Base-by-base conservation (phyloP, 2,113 vertebrate species). In the Otocyon megalotis region DNA sequence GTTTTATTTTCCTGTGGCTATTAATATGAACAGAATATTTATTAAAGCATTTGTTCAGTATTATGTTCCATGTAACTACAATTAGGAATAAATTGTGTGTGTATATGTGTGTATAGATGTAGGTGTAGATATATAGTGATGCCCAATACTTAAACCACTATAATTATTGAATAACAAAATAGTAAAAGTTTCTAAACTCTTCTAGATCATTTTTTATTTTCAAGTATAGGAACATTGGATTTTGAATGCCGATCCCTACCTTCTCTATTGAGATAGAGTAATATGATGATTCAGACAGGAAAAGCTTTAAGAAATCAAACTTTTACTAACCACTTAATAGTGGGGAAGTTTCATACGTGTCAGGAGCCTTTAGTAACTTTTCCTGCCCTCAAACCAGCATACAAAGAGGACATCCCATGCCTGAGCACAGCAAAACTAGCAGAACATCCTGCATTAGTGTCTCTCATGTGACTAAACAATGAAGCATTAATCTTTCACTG, bases 1-100 rank as follows among this genome's bases (percentile, higher is more conserved):
- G 30, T 86, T 88, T 92, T 71, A 48, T 87, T 90, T 88, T 79
- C 37, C 37, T 79, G 6, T 93, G 81, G 14, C 14, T 37, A 4
- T 82, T 96, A 81, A 69, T 28, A 32, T 95, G 6, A 10, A 79
- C 30, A 88, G 58, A 96, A 79, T 85, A 50, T 87, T 91, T 92
- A n/a, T 86, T 84, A 63, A 71, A 62, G 77, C 17, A 81, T 35
- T 65, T 93, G 35, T 90, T 62, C 72, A 14, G 6, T 63, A 20
- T n/a, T 92, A 54, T 53, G 20, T 56, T 90, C 67, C 1, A 0
- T 84, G 8, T 86, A 69, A 87, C 35, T 63, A 0, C 92, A 53
- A 37, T 53, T 62, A 19, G 35, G 37, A 74, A n/a, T 71, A 93
- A 93, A 67, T 83, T 72, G 30, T 26, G 17, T 50, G 3, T 89